Evolutionary conservation across 2,888 invertebrate species (phyloP).

Genomic region (Mythimna vitellina): DNA sequence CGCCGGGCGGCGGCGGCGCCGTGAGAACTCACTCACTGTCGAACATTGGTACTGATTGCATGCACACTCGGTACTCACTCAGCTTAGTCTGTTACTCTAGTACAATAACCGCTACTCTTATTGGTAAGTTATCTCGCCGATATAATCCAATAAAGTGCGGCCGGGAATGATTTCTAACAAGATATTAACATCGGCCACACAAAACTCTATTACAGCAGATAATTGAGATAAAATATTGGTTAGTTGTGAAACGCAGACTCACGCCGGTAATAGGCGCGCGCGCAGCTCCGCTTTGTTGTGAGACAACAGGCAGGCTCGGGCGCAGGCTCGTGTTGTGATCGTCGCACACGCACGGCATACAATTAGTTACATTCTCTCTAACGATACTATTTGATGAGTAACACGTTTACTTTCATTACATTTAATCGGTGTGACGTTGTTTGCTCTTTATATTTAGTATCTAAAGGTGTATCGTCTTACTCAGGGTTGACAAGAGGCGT

Average conservation of each 20-base stretch:
- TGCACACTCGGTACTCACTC: background rate
- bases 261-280: conserved; percentile 48
- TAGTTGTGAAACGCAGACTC: conserved; percentile 61
- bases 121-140: conserved; percentile 43
- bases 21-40: background rate
- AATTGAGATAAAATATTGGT: conserved; percentile 64
- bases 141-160: conserved; percentile 53
- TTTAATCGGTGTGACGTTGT: no score
- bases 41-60: background rate
- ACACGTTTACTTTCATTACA: background rate
- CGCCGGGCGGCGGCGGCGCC: no score
- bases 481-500: background rate
- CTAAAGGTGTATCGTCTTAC: background rate
- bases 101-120: conserved; percentile 18
- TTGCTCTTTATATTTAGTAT: background rate
- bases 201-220: conserved; percentile 51
- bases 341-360: background rate
- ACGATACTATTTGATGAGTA: background rate
- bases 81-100: conserved; percentile 3
- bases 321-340: background rate
- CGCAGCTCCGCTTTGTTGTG: conserved; percentile 49
- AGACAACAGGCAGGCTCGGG: conserved; percentile 1
- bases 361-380: background rate
- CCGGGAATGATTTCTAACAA: conserved; percentile 49
- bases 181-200: conserved; percentile 52